Conservation (phyloP, 2,888 invertebrate species). For the Drosophila sordidula region DNA sequence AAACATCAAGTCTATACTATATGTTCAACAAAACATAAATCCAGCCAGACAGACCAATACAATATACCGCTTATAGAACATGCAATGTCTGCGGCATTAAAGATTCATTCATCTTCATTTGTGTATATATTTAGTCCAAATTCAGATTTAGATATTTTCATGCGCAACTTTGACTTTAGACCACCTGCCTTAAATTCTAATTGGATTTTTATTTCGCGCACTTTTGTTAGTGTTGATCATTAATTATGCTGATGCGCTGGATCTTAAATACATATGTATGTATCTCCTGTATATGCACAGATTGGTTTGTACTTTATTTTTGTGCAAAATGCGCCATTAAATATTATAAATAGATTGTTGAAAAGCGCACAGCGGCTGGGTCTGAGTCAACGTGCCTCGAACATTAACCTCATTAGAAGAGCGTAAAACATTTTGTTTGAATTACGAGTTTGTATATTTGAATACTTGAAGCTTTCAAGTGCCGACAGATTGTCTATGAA, state of each 20-base stretch:
- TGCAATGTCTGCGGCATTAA: conserved; percentile 61
- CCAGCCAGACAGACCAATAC: conserved; percentile 15
- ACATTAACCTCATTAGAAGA: conserved; percentile 78
- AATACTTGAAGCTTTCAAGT: conserved; percentile 33
- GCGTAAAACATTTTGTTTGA: conserved; percentile 41
- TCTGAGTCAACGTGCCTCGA: conserved; percentile 74
- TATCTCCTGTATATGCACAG: conserved; percentile 21
- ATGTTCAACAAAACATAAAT: conserved; percentile 42
- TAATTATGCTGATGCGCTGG: conserved; percentile 35
- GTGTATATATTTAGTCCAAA: conserved; percentile 2
- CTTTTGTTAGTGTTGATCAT: conserved; percentile 24
- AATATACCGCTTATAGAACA: conserved; percentile 35
- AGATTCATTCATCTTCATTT: conserved; percentile 65
- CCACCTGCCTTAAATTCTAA: conserved; percentile 46
- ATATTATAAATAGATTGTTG: conserved; percentile 69
- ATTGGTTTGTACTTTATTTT: conserved; percentile 76
- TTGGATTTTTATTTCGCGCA: conserved; percentile 37
- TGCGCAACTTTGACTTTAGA: conserved; percentile 14
- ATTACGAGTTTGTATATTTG: conserved; percentile 27
- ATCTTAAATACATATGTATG: neutral
- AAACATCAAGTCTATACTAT: conserved; percentile 14
- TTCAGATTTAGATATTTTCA: conserved; percentile 7
- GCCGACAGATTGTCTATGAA: conserved; percentile 41
- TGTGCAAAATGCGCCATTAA: conserved; percentile 81
- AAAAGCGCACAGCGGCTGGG: conserved; percentile 57